Conservation (phyloP, 2,797 vertebrate species). For the Sylvilagus floridanus region DNA sequence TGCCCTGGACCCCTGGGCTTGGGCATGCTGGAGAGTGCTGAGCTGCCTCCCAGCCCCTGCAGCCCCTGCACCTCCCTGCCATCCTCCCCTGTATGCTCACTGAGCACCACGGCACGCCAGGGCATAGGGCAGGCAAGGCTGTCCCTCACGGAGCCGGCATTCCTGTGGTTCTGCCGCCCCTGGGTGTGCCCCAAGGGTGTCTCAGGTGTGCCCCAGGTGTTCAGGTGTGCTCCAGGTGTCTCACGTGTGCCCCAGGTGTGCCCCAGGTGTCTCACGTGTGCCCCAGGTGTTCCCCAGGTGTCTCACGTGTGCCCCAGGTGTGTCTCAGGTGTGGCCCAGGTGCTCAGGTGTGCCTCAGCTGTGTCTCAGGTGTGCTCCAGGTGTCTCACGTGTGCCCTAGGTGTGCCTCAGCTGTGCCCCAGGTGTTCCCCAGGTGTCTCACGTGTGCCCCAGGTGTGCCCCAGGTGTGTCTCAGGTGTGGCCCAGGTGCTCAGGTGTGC, state of each 20-base stretch:
- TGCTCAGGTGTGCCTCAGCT: accelerated
- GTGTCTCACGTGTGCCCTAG: accelerated
- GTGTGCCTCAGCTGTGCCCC: too few species aligned
- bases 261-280: background rate
- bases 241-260: background rate
- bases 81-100: background rate
- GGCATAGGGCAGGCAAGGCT: too few species aligned
- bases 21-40: too few species aligned
- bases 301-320: background rate
- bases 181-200: background rate
- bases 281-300: background rate
- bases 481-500: accelerated
- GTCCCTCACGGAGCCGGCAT: too few species aligned
- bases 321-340: too few species aligned
- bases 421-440: background rate
- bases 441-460: too few species aligned
- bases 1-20: too few species aligned
- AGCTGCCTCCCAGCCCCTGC: too few species aligned
- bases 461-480: background rate
- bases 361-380: background rate
- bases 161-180: background rate
- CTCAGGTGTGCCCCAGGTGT: background rate
- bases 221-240: background rate
- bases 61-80: accelerated
- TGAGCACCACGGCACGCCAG: background rate